Percentiles rank a stretch among this genome's conserved stretches.
Conservation (phyloP, 2,888 invertebrate genomes). For the Phania funesta region DNA sequence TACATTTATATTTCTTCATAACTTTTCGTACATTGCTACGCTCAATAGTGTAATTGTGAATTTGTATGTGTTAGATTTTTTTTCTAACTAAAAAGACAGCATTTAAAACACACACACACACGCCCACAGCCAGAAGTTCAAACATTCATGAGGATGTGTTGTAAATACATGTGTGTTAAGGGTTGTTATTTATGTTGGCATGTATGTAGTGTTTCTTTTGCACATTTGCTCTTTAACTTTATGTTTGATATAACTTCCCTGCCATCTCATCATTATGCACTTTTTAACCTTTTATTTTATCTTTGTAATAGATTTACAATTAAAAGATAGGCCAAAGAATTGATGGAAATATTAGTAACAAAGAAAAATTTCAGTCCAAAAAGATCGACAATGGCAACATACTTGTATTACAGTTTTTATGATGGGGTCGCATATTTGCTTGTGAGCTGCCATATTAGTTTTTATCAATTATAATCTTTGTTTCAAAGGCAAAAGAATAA, state of each 20-base stretch:
- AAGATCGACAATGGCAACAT: too few species aligned
- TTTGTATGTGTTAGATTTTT: not conserved
- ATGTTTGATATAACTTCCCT: conserved; percentile 3
- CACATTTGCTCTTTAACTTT: conserved; percentile 43
- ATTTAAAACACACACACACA: not conserved
- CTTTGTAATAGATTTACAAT: not conserved
- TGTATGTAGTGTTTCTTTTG: not conserved
- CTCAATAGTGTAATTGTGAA: conserved; percentile 1
- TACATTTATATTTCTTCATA: not conserved
- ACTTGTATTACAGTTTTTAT: too few species aligned
- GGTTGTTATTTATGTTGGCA: not conserved
- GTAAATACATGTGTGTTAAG: not conserved
- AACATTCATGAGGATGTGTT: conserved; percentile 45
- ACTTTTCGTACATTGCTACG: not conserved
- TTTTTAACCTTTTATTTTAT: conserved; percentile 1
- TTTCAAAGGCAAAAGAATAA: too few species aligned
- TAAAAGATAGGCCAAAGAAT: not conserved
- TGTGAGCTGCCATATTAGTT: too few species aligned
- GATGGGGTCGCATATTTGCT: too few species aligned
- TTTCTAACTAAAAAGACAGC: not conserved
- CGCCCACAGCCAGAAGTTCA: conserved; percentile 19
- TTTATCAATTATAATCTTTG: too few species aligned
- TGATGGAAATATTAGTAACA: not conserved
- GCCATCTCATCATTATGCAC: conserved; percentile 21
- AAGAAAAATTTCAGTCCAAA: too few species aligned